Percentiles rank a stretch among this genome's conserved stretches.
phyloP scores from a whole-genome alignment of 2,888 invertebrate species.

The Parnassius orleans region DNA sequence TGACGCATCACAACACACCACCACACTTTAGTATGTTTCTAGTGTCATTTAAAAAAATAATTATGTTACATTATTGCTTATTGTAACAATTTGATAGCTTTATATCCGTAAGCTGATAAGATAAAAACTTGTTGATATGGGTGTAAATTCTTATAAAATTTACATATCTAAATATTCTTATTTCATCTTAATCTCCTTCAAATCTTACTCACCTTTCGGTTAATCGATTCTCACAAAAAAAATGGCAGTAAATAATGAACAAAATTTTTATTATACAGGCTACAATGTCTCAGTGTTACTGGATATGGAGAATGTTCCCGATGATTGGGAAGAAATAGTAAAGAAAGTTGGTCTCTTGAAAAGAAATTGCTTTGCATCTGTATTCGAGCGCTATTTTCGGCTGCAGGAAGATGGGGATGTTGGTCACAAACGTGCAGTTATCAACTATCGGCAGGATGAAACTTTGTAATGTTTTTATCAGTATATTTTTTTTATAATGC shows the following conservation, averaged over 20 bases:
- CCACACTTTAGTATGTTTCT: too few species aligned
- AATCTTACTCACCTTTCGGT: too few species aligned
- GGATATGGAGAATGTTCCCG: conserved; percentile 95
- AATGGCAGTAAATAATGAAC: too few species aligned
- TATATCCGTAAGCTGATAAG: neutral
- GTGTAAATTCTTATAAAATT: too few species aligned
- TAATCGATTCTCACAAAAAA: too few species aligned
- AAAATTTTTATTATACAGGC: conserved; percentile 72
- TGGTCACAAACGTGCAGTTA: conserved; percentile 96
- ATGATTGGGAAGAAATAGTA: conserved; percentile 93
- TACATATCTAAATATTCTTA: too few species aligned
- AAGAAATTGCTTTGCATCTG: conserved; percentile 99
- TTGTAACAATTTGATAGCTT: neutral
- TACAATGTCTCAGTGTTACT: conserved; percentile 97
- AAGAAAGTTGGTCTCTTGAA: conserved; percentile 96
- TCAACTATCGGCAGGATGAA: conserved; percentile 99
- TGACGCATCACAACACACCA: too few species aligned
- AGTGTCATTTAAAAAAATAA: too few species aligned
- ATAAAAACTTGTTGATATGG: neutral
- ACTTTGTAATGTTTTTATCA: conserved; percentile 87
- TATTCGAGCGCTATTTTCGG: conserved; percentile 99
- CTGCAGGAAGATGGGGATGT: conserved; percentile 96
- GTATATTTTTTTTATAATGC: neutral
- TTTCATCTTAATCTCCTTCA: too few species aligned
- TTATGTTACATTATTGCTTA: neutral